phyloP scores from a whole-genome alignment of 2,888 invertebrate genomes.

The Halocaridina rubra region DNA sequence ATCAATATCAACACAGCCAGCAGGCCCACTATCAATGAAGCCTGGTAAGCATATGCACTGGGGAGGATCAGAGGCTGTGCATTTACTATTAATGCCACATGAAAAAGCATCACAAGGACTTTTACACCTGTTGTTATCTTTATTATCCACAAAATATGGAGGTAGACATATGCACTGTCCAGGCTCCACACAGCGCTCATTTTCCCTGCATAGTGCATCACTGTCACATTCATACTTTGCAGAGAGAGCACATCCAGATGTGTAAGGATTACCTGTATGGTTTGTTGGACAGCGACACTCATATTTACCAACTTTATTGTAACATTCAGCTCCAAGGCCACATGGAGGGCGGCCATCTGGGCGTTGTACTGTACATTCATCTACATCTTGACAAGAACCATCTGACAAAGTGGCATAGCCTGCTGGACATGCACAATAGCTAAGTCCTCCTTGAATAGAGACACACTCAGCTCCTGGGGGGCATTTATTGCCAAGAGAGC shows the following conservation, averaged over 20 bases:
- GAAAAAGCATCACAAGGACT: slow-evolving; percentile 82
- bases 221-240: slow-evolving; percentile 81
- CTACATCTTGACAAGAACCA: slow-evolving; percentile 84
- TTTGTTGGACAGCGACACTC: slow-evolving; percentile 87
- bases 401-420: slow-evolving; percentile 82
- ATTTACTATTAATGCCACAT: slow-evolving; percentile 90
- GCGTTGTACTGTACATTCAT: slow-evolving; percentile 83
- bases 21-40: slow-evolving; percentile 86
- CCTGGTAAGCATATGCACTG: slow-evolving; percentile 88
- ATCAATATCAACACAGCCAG: slow-evolving; percentile 86
- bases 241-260: slow-evolving; percentile 84
- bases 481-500: slow-evolving; percentile 71
- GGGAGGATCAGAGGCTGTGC: slow-evolving; percentile 89
- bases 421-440: slow-evolving; percentile 92
- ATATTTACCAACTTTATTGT: slow-evolving; percentile 82
- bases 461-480: slow-evolving; percentile 91
- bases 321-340: slow-evolving; percentile 88
- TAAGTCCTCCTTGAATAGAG: slow-evolving; percentile 87
- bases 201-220: slow-evolving; percentile 84
- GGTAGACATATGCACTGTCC: slow-evolving; percentile 92
- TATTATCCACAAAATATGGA: slow-evolving; percentile 86
- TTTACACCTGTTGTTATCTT: slow-evolving; percentile 87
- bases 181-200: slow-evolving; percentile 91
- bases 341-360: slow-evolving; percentile 81
- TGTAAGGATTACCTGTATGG: slow-evolving; percentile 86